These are phyloP conservation scores for Petrocephalus sullivani DNA, from an alignment of 2,797 vertebrate species.

Conservation along the genomic window DNA sequence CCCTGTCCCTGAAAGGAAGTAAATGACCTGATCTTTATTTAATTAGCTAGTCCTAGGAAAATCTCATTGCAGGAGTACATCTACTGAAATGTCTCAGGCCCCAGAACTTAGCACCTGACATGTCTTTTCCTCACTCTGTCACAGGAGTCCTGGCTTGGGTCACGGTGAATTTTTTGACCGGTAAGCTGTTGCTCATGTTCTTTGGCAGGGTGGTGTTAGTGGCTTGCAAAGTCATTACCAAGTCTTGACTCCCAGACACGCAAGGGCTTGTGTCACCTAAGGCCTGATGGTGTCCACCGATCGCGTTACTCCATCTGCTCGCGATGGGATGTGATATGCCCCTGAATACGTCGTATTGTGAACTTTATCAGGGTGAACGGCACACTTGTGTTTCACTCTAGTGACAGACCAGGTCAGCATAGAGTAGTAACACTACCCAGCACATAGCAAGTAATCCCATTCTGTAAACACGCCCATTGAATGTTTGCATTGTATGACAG, in stretches of 20 bases:
- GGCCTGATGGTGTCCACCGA: conserved; percentile 45
- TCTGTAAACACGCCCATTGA: conserved; percentile 23
- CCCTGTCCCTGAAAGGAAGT: conserved; percentile 32
- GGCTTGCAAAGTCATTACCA: conserved; percentile 48
- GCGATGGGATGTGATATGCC: conserved; percentile 42
- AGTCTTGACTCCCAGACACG: conserved; percentile 50
- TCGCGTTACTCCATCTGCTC: conserved; percentile 41
- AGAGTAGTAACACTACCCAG: conserved; percentile 1
- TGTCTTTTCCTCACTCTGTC: conserved; percentile 28
- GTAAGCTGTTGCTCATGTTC: conserved; percentile 66
- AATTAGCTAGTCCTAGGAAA: neutral
- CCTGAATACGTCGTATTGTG: conserved; percentile 16
- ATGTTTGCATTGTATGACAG: conserved; percentile 1
- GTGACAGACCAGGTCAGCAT: conserved; percentile 14
- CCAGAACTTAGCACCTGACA: neutral
- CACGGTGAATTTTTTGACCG: conserved; percentile 97
- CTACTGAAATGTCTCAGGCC: conserved; percentile 8
- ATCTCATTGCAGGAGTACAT: neutral
- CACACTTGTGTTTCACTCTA: conserved; percentile 19
- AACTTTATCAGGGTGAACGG: conserved; percentile 11
- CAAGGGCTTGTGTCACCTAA: conserved; percentile 44
- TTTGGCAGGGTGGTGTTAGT: conserved; percentile 54
- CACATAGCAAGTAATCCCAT: neutral
- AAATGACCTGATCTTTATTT: conserved; percentile 31
- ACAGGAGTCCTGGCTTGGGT: conserved; percentile 95